These are phyloP conservation scores for Pinctada fucata DNA, from an alignment of 2,888 invertebrate genomes.

Conservation along the genomic window DNA sequence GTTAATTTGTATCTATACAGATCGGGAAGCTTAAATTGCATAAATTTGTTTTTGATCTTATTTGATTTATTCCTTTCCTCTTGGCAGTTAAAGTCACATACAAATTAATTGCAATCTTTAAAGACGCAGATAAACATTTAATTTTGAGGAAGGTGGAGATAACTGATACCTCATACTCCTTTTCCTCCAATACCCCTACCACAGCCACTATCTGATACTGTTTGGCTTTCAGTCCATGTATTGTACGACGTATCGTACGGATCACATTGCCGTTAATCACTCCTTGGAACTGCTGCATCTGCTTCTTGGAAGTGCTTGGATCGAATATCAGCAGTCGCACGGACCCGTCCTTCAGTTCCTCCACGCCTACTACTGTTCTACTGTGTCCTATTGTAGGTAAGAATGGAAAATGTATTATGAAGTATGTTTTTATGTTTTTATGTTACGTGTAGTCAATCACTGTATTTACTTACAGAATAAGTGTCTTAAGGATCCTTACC, in stretches of 20 bases:
- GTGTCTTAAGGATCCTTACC: too few species aligned
- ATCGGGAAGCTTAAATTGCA: too few species aligned
- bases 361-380: constrained; percentile 92
- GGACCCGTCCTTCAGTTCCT: constrained; percentile 83
- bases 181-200: constrained; percentile 85
- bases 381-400: constrained; percentile 81
- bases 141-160: too few species aligned
- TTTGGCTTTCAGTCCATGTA: constrained; percentile 86
- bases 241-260: constrained; percentile 85
- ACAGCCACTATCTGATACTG: constrained; percentile 93
- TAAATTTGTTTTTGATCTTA: too few species aligned
- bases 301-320: constrained; percentile 85
- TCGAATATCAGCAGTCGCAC: constrained; percentile 87
- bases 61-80: too few species aligned
- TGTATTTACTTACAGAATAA: too few species aligned
- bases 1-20: too few species aligned
- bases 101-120: too few species aligned
- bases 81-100: too few species aligned
- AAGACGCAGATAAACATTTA: too few species aligned
- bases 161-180: constrained; percentile 78
- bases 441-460: too few species aligned
- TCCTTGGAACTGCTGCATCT: constrained; percentile 84
- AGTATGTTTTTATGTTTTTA: not conserved
- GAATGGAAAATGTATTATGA: not conserved
- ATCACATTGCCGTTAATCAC: constrained; percentile 81